Percentiles rank a stretch among this genome's conserved stretches.
Evolutionary conservation across 2,797 vertebrate species (phyloP).

Genomic region (Urophycis tenuis): DNA sequence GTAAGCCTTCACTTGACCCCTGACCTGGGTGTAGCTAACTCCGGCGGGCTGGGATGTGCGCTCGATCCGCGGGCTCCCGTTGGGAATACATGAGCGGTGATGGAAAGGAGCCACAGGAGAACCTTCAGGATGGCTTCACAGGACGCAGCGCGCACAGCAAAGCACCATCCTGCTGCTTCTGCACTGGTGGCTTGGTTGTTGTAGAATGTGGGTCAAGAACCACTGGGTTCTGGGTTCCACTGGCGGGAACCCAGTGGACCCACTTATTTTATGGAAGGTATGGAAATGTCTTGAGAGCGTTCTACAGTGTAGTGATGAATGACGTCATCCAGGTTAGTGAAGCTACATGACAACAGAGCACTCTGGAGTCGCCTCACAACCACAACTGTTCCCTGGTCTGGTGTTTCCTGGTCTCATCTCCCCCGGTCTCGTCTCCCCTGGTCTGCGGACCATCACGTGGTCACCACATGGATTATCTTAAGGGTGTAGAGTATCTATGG

Average conservation of each 20-base stretch:
- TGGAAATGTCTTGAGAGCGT: no score
- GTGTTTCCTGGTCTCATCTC: no score
- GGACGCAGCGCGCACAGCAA: neutral
- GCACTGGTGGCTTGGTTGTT: neutral
- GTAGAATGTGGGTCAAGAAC: neutral
- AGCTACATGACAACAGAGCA: no score
- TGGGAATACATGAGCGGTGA: neutral
- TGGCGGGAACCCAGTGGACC: no score
- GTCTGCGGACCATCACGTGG: no score
- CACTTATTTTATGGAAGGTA: neutral
- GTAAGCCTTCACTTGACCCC: neutral
- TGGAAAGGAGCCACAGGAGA: neutral
- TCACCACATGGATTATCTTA: neutral
- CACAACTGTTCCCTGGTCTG: no score
- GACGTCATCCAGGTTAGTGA: no score
- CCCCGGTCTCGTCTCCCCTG: no score
- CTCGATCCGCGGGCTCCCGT: neutral
- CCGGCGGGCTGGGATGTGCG: neutral
- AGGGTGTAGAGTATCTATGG: conserved; percentile 35
- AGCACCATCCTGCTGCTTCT: neutral
- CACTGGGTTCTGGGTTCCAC: neutral
- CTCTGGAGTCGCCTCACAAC: no score
- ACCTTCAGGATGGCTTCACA: neutral
- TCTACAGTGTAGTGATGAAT: no score
- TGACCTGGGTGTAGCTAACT: neutral